Base-by-base conservation (phyloP, 2,797 vertebrate genomes). In the Caiman crocodilus region DNA sequence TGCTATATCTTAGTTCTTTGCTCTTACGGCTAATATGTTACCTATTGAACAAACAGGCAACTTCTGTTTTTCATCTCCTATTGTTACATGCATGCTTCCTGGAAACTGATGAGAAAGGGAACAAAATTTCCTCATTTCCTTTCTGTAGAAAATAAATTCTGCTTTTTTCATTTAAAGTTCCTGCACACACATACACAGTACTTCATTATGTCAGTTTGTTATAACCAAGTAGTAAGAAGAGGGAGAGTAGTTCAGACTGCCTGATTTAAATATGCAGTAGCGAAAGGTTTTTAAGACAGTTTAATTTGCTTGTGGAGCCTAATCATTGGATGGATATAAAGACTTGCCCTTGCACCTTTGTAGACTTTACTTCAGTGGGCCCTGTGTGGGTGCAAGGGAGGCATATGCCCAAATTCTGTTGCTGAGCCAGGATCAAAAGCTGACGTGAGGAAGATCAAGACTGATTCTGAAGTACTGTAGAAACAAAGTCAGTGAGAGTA, bases 21-120 rank as follows among this genome's bases (percentile, higher is more conserved):
- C 28, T 92, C 0, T 1, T 76, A 9, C 57, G 32, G 64, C 77
- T 3, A 2, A 69, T 90, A 30, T 50, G 9, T 76, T 89, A 87
- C 50, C 35, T 93, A 16, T 89, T 79, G 76, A 91, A 89, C 26
- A 79, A 76, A 95, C 74, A 71, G 5, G 14, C 58, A 3, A 32
- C 94, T 94, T 91, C 90, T 92, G 88, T 92, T 91, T 56, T 89
- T 71, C 94, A 88, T 92, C 65, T 90, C 85, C 55, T 92, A 23
- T 57, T 83, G 60, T 10, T 28, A 73, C 5, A 61, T 28, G 21
- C 64, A 18, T 90, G 75, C 89, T 96, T 96, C 93, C 93, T 94
- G 90, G 74, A 93, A 94, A 90, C 76, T 91, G 65, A 88, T 76
- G 32, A 78, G 35, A 87, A 93, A 85, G 83, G 30, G 15, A 88